Evolutionary conservation across 2,888 invertebrate species (phyloP).

Genomic region (Tenthredo scrophulariae): DNA sequence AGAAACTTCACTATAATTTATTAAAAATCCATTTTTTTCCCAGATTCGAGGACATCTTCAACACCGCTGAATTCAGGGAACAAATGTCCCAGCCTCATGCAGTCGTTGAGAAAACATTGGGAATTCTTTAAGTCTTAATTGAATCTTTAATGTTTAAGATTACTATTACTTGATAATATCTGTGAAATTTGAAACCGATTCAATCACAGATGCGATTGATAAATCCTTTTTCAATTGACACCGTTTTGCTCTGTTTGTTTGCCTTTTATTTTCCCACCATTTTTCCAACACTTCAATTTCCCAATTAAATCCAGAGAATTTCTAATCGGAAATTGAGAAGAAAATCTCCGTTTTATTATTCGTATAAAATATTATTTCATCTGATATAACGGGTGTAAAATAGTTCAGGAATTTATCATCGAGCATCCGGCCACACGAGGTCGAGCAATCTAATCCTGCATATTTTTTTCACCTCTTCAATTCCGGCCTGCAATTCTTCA

Average conservation of each 20-base stretch:
- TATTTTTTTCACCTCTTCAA: constrained; percentile 86
- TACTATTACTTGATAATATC: background rate
- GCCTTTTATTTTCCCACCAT: background rate
- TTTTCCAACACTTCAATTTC: background rate
- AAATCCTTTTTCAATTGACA: constrained; percentile 36
- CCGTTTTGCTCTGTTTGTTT: background rate
- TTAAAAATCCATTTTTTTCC: constrained; percentile 29
- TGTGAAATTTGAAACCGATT: background rate
- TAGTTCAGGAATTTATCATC: constrained; percentile 64
- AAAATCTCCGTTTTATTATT: background rate
- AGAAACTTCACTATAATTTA: background rate
- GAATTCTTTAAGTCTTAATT: constrained; percentile 80
- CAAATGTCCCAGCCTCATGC: constrained; percentile 90
- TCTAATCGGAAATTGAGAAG: background rate
- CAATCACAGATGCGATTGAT: background rate
- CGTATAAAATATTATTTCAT: background rate
- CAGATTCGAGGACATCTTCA: constrained; percentile 88
- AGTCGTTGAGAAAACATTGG: constrained; percentile 87
- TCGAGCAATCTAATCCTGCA: constrained; percentile 82
- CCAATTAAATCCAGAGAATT: background rate
- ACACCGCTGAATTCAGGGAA: constrained; percentile 86
- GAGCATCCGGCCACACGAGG: constrained; percentile 75
- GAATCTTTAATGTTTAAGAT: constrained; percentile 16
- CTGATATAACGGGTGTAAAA: background rate
- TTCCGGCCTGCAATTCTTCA: constrained; percentile 81